Base-by-base conservation (phyloP, 2,797 vertebrate genomes). In the Melopsittacus undulatus region DNA sequence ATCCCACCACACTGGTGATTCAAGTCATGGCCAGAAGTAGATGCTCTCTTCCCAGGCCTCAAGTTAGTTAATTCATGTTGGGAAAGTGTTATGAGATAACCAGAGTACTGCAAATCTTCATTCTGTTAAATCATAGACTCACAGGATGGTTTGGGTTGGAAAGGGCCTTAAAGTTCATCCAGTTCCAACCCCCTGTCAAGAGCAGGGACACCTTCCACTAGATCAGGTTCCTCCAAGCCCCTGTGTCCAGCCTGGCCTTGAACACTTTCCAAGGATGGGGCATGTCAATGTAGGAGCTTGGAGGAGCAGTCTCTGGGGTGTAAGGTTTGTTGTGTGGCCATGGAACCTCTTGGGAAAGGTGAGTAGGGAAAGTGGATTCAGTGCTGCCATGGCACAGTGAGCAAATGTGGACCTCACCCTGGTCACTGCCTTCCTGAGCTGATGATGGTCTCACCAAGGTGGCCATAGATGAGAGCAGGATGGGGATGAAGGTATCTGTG, bases 351-450 rank as follows among this genome's bases (percentile, higher is more conserved):
- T 45, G n/a, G 46, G 12, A 49, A 70, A 43, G 26, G 23, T 17
- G 26, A 75, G 12, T 11, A 9, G 30, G 11, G 54, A 9, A 62
- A 46, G 12, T 2, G 11, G 18, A 34, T 76, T 72, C 13, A 11
- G 29, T 34, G 23, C 62, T 54, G 2, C 5, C 43, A 13, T 40
- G 66, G 23, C 73, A 62, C 2, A 7, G 27, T 12, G 40, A 40
- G 12, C 29, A 64, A 52, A n/a, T 6, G 8, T 7, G 1, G n/a
- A 0, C 14, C 34, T 46, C 17, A 4, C 1, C 16, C 7, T 15
- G 36, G 32, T 6, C 2, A 0, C 29, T 8, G 21, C 36, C 23
- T 17, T 19, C 8, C 27, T 3, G 32, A 6, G 36, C 0, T 0
- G 16, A 5, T 22, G 26, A 27, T 32, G 45, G 30, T 11, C 1